Evolutionary conservation across 2,797 vertebrate genomes (phyloP).

Genomic region (Sebastes baramenuke): DNA sequence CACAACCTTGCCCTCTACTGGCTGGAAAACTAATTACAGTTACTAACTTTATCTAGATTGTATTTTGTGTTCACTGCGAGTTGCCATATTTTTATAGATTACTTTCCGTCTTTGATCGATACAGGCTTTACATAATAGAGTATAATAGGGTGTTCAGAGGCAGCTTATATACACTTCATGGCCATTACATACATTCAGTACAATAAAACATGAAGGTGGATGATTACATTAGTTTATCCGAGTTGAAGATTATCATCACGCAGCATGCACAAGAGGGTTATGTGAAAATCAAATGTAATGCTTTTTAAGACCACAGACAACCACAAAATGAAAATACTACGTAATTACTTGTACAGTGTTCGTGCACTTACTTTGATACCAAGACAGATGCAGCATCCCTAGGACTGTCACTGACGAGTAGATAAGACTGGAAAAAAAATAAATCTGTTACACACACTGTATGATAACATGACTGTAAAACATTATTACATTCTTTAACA

Average conservation of each 20-base stretch:
- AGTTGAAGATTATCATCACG: background rate
- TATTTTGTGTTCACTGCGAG: background rate
- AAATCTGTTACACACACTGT: background rate
- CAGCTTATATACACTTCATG: background rate
- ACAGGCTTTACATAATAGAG: background rate
- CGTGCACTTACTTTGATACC: slow-evolving; percentile 91
- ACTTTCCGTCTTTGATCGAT: background rate
- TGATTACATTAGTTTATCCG: background rate
- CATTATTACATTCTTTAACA: background rate
- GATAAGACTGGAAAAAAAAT: slow-evolving; percentile 85
- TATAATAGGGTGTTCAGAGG: too few relatives aligned
- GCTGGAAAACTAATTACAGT: slow-evolving; percentile 6
- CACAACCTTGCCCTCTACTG: slow-evolving; percentile 59
- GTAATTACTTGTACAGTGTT: background rate
- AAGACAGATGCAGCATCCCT: slow-evolving; percentile 93
- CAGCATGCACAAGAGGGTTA: background rate
- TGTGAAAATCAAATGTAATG: background rate
- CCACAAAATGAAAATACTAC: background rate
- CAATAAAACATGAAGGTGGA: background rate
- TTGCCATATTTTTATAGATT: background rate
- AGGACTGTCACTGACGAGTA: slow-evolving; percentile 89
- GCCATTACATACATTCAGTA: background rate
- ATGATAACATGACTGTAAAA: background rate
- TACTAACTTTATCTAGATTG: background rate
- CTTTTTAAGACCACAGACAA: background rate